Evolutionary conservation across 2,797 vertebrate genomes (phyloP).

Genomic region (Anguilla pacifica): DNA sequence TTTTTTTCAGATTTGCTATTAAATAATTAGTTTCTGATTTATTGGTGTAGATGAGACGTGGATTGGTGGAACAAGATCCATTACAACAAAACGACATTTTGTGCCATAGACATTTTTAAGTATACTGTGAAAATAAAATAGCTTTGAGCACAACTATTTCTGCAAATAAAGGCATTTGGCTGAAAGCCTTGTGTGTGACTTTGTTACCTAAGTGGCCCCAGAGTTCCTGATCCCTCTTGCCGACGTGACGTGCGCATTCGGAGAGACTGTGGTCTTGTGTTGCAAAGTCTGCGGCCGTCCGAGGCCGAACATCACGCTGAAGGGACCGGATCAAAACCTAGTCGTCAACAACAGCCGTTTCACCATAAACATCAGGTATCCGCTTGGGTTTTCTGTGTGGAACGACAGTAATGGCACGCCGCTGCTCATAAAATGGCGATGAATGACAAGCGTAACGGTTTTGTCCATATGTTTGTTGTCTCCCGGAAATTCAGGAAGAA

Average conservation of each 20-base stretch:
- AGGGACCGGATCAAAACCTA: slow-evolving; percentile 91
- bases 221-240: slow-evolving; percentile 92
- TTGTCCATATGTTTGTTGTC: background rate
- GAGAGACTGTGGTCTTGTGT: slow-evolving; percentile 91
- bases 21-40: background rate
- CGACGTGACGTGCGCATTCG: slow-evolving; percentile 91
- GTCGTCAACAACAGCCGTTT: slow-evolving; percentile 86
- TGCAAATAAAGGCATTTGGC: background rate
- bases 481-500: background rate
- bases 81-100: background rate
- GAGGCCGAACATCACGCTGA: slow-evolving; percentile 88
- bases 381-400: background rate
- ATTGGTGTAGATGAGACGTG: background rate
- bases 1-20: background rate
- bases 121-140: background rate
- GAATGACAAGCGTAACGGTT: background rate
- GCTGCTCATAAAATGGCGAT: background rate
- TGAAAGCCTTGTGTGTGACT: background rate
- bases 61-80: background rate
- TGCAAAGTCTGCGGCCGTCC: slow-evolving; percentile 95
- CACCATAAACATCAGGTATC: slow-evolving; percentile 75
- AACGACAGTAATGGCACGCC: background rate
- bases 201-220: slow-evolving; percentile 83
- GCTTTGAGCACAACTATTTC: background rate
- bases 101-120: background rate